Evolutionary conservation across 2,797 vertebrate genomes (phyloP).

Genomic region (Enteromius afrohamiltoni): DNA sequence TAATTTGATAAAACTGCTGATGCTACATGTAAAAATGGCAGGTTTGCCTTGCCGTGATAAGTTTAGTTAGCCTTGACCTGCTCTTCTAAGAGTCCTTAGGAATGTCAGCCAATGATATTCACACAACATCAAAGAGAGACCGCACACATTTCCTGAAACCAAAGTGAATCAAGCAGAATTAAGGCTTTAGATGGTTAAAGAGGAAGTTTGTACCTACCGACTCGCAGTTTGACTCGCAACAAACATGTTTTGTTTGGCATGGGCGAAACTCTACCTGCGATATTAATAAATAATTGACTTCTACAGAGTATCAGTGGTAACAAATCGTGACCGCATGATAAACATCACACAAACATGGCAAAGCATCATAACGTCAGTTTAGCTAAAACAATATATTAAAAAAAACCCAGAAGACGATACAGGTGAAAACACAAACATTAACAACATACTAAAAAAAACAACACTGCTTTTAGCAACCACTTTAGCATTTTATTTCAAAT

Average conservation of each 20-base stretch:
- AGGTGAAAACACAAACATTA: neutral
- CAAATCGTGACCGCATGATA: neutral
- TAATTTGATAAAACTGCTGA: neutral
- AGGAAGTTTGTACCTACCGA: neutral
- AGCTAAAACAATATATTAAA: neutral
- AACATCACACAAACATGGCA: neutral
- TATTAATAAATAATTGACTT: conserved; percentile 22
- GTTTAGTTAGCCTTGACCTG: neutral
- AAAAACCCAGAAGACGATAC: neutral
- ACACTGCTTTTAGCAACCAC: neutral
- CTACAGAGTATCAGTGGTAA: neutral
- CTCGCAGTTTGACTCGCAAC: neutral
- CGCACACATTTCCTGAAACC: neutral
- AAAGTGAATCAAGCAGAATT: neutral
- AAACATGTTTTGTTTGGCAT: neutral
- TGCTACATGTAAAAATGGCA: neutral
- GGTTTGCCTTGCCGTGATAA: too few species aligned
- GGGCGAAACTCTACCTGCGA: neutral
- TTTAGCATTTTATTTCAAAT: conserved; percentile 19
- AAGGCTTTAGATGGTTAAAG: neutral
- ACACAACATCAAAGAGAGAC: neutral
- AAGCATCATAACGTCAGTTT: neutral
- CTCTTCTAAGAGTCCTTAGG: neutral
- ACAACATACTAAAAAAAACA: neutral
- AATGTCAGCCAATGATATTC: neutral